A percentile compares a stretch with the other conserved stretches of the same genome.
Evolutionary conservation across 2,113 vertebrate species (phyloP).

Genomic region (Pelobates fuscus): DNA sequence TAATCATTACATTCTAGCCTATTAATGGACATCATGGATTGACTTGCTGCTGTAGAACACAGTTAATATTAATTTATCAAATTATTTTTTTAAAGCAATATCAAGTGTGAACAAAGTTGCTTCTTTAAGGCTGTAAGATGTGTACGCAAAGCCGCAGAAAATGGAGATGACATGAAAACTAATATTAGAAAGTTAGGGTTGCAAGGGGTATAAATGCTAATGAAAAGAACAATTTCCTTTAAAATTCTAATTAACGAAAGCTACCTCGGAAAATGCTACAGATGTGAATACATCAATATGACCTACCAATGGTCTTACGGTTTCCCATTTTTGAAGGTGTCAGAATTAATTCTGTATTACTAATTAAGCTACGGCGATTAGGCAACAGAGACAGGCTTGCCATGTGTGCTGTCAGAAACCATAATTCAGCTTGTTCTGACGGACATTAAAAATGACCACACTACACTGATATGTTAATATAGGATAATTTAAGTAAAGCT

Average conservation of each 20-base stretch:
- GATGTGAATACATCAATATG: constrained; percentile 33
- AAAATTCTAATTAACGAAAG: constrained; percentile 38
- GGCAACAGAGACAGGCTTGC: constrained; percentile 39
- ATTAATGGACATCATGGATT: too few relatives aligned
- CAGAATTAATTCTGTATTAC: constrained; percentile 48
- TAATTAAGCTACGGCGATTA: constrained; percentile 42
- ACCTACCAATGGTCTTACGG: constrained; percentile 30
- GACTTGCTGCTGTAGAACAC: too few relatives aligned
- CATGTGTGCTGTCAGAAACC: constrained; percentile 41
- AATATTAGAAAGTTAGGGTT: constrained; percentile 27
- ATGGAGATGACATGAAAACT: neutral
- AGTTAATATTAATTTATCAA: too few relatives aligned
- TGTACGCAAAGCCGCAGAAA: neutral
- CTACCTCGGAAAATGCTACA: constrained; percentile 18
- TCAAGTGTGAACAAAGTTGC: neutral
- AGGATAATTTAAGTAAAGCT: constrained; percentile 39
- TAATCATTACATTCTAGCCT: too few relatives aligned
- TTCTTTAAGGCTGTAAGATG: neutral
- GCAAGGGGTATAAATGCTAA: constrained; percentile 15
- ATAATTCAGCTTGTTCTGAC: constrained; percentile 47
- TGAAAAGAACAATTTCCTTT: constrained; percentile 40
- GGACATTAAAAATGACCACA: constrained; percentile 47
- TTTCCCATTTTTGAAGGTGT: constrained; percentile 45
- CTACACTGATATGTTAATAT: constrained; percentile 43
- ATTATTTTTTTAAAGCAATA: too few relatives aligned